These are phyloP conservation scores for Linnaemya tessellans DNA, from an alignment of 2,888 invertebrate genomes.

Conservation along the genomic window DNA sequence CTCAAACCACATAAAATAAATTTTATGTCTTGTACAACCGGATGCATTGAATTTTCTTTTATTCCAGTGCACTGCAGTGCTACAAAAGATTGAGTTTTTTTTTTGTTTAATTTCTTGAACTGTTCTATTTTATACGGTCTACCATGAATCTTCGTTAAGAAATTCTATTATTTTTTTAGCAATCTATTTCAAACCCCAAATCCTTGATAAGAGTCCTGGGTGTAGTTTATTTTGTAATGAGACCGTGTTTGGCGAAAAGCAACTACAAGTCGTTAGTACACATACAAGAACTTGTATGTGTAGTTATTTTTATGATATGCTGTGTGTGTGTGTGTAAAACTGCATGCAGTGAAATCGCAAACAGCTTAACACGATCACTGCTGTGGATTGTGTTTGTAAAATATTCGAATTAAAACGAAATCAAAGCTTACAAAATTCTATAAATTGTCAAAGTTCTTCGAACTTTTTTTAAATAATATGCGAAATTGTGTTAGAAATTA, in stretches of 20 bases:
- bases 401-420: too few species aligned
- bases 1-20: too few species aligned
- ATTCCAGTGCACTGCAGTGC: background rate
- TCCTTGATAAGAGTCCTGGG: background rate
- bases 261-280: slow-evolving; percentile 14
- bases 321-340: background rate
- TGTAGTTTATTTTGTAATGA: slow-evolving; percentile 35
- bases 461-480: too few species aligned
- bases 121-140: background rate
- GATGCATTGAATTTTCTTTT: too few species aligned
- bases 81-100: background rate
- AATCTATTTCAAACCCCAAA: background rate
- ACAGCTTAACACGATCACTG: background rate
- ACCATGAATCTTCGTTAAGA: background rate
- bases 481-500: too few species aligned
- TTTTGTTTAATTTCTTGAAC: background rate
- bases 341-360: background rate
- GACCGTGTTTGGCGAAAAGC: slow-evolving; percentile 26
- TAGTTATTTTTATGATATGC: slow-evolving; percentile 21
- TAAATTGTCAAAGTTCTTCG: too few species aligned
- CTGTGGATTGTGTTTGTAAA: too few species aligned
- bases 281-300: slow-evolving; percentile 9
- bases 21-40: too few species aligned
- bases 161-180: too few species aligned
- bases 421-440: too few species aligned